phyloP scores from a whole-genome alignment of 2,797 vertebrate species.

The Lates japonicus region DNA sequence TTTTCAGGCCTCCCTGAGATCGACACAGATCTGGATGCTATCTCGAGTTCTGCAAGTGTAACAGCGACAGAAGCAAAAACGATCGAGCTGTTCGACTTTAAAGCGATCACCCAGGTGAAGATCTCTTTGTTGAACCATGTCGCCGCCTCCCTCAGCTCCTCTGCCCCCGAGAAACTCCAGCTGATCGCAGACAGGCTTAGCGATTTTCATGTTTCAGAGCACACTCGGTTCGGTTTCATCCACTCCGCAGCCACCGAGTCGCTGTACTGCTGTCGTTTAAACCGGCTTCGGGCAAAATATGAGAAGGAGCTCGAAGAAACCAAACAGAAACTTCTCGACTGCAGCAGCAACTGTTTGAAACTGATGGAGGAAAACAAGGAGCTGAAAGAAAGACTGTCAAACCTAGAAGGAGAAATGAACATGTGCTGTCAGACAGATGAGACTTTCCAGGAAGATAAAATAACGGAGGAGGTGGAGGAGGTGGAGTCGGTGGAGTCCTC shows the following conservation, averaged over 20 bases:
- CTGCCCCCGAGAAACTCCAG: constrained; percentile 38
- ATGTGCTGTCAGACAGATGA: constrained; percentile 46
- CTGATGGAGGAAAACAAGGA: constrained; percentile 49
- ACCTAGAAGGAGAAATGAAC: not conserved
- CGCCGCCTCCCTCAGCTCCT: constrained; percentile 36
- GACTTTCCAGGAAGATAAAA: not conserved
- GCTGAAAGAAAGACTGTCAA: constrained; percentile 29
- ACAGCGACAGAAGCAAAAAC: not conserved
- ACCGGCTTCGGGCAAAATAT: constrained; percentile 28
- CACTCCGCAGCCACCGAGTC: constrained; percentile 69
- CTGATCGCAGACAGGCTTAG: constrained; percentile 37
- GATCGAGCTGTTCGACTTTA: constrained; percentile 25
- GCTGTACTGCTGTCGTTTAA: constrained; percentile 52
- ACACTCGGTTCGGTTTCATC: constrained; percentile 19
- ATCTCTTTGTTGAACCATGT: constrained; percentile 56
- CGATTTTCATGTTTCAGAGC: constrained; percentile 7
- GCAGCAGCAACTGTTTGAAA: constrained; percentile 47
- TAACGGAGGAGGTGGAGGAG: constrained; percentile 44
- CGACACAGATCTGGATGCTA: constrained; percentile 23
- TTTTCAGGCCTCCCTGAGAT: constrained; percentile 48
- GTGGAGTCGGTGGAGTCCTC: constrained; percentile 21
- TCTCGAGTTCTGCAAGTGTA: constrained; percentile 29
- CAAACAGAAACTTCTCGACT: constrained; percentile 29
- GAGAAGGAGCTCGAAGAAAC: constrained; percentile 14
- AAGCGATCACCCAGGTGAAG: constrained; percentile 56